A percentile compares a stretch with the other conserved stretches of the same genome.
Evolutionary conservation across 2,888 invertebrate genomes (phyloP).

Genomic region (Ophonus ardosiacus): DNA sequence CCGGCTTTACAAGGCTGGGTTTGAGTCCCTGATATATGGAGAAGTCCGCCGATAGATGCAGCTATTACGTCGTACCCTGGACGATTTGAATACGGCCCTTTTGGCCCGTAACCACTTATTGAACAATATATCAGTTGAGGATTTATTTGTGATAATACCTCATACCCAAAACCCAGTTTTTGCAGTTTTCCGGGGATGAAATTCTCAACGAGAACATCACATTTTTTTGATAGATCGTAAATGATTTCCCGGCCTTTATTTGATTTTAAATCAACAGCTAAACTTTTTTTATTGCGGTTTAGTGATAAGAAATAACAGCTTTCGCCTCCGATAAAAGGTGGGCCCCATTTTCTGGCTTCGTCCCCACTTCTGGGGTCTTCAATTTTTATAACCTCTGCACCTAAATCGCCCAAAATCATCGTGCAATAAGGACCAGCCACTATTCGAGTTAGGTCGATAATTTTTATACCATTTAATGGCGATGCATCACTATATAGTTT

Average conservation of each 20-base stretch:
- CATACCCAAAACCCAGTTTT: constrained; percentile 87
- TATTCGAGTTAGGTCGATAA: constrained; percentile 90
- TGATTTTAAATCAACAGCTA: constrained; percentile 90
- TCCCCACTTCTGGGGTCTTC: constrained; percentile 91
- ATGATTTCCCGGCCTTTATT: constrained; percentile 81
- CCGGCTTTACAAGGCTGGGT: constrained; percentile 95
- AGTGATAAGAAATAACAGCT: constrained; percentile 91
- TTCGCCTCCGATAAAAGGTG: constrained; percentile 87
- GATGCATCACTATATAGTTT: constrained; percentile 71
- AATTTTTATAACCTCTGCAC: constrained; percentile 95
- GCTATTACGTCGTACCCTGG: constrained; percentile 99
- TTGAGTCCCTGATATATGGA: constrained; percentile 91
- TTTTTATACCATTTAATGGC: constrained; percentile 83
- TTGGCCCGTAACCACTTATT: constrained; percentile 93
- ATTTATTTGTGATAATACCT: constrained; percentile 82
- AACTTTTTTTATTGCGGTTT: constrained; percentile 96
- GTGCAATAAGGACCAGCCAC: constrained; percentile 97
- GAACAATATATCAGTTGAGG: constrained; percentile 95
- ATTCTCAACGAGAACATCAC: constrained; percentile 95
- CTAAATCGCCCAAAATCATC: constrained; percentile 94
- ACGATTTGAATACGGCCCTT: constrained; percentile 89
- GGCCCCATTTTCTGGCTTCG: constrained; percentile 95
- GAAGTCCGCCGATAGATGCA: constrained; percentile 92
- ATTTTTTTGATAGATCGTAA: constrained; percentile 84
- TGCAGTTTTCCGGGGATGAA: constrained; percentile 94